Base-by-base conservation (phyloP, 2,113 vertebrate species). In the Urocitellus parryii region DNA sequence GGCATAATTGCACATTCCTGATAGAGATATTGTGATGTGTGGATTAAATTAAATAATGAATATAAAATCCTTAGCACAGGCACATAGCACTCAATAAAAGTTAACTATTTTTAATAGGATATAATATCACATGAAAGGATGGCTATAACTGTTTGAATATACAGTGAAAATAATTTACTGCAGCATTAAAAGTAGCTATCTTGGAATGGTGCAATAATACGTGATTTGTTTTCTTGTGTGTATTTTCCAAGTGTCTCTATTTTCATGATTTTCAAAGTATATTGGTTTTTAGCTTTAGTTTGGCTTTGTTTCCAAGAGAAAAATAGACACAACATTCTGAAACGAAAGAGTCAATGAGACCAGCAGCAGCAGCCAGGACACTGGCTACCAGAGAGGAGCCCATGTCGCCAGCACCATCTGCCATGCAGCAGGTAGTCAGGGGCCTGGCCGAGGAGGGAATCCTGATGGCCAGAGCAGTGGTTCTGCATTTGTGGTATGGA, bases 391-490 rank as follows among this genome's bases (percentile, higher is more conserved):
- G 87, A 74, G 45, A 63, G 83, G 82, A 77, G 74, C 67, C 32
- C 20, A 78, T 2, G 0, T 67, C 32, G 51, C 88, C 79, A 78
- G 87, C 58, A 39, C 96, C 97, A 96, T 95, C 97, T 97, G 96
- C 93, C 45, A 29, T 24, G 0, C 58, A 77, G 89, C 65, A 16
- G 72, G 92, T 3, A 5, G 24, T 8, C 74, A 17, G 86, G 34
- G 32, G 77, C 37, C 91, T 94, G 91, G 82, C 91, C 0, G 1
- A 2, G 4, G 9, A 32, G 51, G 63, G 18, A 0, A 13, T 48
- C 53, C 73, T 8, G 22, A 65, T 34, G 83, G 86, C 82, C 96
- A 80, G 68, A 67, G 42, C 68, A 70, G 86, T 6, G 58, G 63
- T 37, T 68, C 93, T 80, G 65, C 37, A 63, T 51, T 39, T n/a